These are phyloP conservation scores for Kuschelorhynchus macadamiae DNA, from an alignment of 2,888 invertebrate species.

Conservation along the genomic window DNA sequence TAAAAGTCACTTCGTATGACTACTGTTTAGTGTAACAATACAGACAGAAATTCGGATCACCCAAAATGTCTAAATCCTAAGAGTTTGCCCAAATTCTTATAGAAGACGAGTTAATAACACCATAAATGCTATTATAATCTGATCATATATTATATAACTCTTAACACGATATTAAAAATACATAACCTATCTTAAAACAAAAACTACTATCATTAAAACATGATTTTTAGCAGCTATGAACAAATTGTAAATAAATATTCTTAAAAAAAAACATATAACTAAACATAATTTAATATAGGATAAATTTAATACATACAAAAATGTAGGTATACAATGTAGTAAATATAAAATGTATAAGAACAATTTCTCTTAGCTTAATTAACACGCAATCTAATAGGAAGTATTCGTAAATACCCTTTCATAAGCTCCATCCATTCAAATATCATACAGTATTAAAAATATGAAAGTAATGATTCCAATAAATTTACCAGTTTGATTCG, in stretches of 20 bases:
- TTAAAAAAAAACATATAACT: slow-evolving; percentile 33
- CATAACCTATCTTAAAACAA: slow-evolving; percentile 27
- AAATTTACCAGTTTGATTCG: too few species aligned
- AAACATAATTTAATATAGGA: slow-evolving; percentile 16
- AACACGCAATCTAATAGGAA: not conserved
- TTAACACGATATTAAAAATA: slow-evolving; percentile 31
- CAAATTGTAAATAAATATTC: slow-evolving; percentile 31
- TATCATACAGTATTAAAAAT: too few species aligned
- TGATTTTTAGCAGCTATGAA: slow-evolving; percentile 23
- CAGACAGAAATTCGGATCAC: slow-evolving; percentile 3
- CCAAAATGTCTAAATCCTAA: slow-evolving; percentile 7
- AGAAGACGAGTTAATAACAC: slow-evolving; percentile 14
- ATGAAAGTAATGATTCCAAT: too few species aligned
- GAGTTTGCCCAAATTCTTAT: not conserved
- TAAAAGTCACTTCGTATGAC: too few species aligned
- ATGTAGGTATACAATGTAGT: not conserved
- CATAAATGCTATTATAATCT: slow-evolving; percentile 18
- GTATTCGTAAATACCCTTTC: too few species aligned
- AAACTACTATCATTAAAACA: slow-evolving; percentile 32
- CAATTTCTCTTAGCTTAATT: not conserved
- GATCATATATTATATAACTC: slow-evolving; percentile 18
- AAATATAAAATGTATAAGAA: slow-evolving; percentile 5
- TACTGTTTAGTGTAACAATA: too few species aligned
- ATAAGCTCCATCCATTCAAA: too few species aligned
- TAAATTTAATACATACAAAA: slow-evolving; percentile 15